These are phyloP conservation scores for Petrocephalus microphthalmus DNA, from an alignment of 2,113 vertebrate genomes.

Conservation along the genomic window DNA sequence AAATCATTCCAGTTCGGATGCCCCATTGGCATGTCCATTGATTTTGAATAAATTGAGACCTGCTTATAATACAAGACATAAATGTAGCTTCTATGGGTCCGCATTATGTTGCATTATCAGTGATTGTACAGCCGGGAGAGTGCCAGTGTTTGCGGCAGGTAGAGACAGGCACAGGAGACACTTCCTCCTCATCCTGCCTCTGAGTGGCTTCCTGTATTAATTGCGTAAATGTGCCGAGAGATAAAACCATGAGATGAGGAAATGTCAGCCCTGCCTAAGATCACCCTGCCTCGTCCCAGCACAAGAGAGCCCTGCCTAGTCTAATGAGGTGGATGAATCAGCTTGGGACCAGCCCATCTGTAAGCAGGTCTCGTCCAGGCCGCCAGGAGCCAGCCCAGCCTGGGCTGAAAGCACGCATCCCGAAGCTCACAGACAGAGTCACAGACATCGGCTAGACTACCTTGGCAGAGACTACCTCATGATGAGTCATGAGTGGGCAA, in stretches of 20 bases:
- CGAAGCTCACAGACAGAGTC: not conserved
- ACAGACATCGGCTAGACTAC: not conserved
- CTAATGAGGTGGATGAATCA: not conserved
- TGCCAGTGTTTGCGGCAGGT: not conserved
- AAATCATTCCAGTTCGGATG: not conserved
- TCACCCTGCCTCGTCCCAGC: not conserved
- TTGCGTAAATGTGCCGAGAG: not conserved
- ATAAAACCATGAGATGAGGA: not conserved
- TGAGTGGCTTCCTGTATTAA: not conserved
- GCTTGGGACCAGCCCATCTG: not conserved
- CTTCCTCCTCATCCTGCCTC: not conserved
- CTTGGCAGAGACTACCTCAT: not conserved
- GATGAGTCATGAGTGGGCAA: not conserved
- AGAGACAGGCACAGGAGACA: not conserved
- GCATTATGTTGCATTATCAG: not conserved
- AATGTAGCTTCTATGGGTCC: not conserved
- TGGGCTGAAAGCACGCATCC: not conserved
- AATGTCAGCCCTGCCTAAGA: not conserved
- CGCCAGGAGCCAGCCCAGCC: not conserved
- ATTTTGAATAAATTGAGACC: not conserved
- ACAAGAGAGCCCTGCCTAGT: not conserved
- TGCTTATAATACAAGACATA: not conserved
- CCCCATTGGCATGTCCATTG: not conserved
- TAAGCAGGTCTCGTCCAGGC: not conserved
- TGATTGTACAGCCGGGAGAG: not conserved